Percentiles rank a stretch among this genome's conserved stretches.
phyloP scores from a whole-genome alignment of 2,888 invertebrate genomes.

The Pheosia tremula region DNA sequence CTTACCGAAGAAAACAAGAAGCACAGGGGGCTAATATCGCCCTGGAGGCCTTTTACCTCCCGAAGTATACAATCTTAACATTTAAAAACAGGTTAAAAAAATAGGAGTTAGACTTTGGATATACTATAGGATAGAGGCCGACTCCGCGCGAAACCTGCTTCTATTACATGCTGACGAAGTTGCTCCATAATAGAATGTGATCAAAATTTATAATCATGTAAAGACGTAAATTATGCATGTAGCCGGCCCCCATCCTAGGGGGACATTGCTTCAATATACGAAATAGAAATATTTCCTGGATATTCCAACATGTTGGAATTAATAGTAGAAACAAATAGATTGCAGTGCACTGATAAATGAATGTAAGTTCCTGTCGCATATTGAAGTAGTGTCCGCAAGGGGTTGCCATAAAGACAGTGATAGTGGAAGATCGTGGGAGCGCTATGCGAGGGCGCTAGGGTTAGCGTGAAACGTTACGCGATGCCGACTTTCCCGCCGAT shows the following conservation, averaged over 20 bases:
- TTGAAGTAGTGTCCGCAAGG: conserved; percentile 60
- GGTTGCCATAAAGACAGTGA: conserved; percentile 70
- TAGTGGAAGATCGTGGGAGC: conserved; percentile 77
- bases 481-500: conserved; percentile 43
- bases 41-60: conserved; percentile 63
- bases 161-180: conserved; percentile 9
- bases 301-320: conserved; percentile 23
- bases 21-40: conserved; percentile 73
- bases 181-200: conserved; percentile 5
- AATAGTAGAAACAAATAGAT: conserved; percentile 36
- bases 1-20: conserved; percentile 80
- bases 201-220: conserved; percentile 9
- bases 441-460: conserved; percentile 73
- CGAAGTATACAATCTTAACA: conserved; percentile 79
- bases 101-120: conserved; percentile 83
- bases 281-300: conserved; percentile 34
- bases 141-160: conserved; percentile 26
- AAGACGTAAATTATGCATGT: conserved; percentile 25
- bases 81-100: conserved; percentile 83
- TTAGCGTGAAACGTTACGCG: conserved; percentile 51
- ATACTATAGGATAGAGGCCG: conserved; percentile 61
- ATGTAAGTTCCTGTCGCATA: conserved; percentile 48
- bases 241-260: conserved; percentile 49
- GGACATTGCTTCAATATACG: conserved; percentile 60
- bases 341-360: conserved; percentile 37